phyloP scores from a whole-genome alignment of 2,113 vertebrate species.

The Ailurus styani region DNA sequence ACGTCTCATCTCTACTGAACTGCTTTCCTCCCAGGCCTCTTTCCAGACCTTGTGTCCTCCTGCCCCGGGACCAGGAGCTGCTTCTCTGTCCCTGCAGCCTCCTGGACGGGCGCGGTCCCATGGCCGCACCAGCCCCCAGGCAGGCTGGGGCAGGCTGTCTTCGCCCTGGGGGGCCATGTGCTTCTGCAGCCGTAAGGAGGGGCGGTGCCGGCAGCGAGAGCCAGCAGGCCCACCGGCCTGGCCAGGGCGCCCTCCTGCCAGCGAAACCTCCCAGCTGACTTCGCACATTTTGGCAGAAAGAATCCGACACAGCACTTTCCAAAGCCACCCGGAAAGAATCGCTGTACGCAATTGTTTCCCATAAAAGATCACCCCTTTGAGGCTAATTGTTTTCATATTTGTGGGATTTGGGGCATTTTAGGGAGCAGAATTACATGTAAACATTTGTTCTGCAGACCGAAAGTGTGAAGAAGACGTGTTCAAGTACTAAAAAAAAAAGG shows the following conservation, averaged over 20 bases:
- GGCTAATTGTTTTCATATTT: neutral
- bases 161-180: accelerated
- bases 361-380: neutral
- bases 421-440: neutral
- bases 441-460: neutral
- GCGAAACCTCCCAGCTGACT: too few relatives aligned
- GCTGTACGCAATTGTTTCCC: neutral
- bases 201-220: neutral
- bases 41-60: neutral
- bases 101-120: too few relatives aligned
- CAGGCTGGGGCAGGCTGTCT: neutral
- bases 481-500: too few relatives aligned
- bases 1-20: accelerated
- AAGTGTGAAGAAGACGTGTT: neutral
- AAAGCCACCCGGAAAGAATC: neutral
- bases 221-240: neutral
- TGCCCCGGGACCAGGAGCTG: neutral
- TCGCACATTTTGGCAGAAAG: neutral
- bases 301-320: neutral
- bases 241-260: neutral
- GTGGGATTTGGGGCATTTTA: neutral
- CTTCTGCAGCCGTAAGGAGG: neutral
- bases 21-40: neutral
- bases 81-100: neutral
- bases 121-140: neutral